Base-by-base conservation (phyloP, 2,797 vertebrate species). In the Pitangus sulphuratus region DNA sequence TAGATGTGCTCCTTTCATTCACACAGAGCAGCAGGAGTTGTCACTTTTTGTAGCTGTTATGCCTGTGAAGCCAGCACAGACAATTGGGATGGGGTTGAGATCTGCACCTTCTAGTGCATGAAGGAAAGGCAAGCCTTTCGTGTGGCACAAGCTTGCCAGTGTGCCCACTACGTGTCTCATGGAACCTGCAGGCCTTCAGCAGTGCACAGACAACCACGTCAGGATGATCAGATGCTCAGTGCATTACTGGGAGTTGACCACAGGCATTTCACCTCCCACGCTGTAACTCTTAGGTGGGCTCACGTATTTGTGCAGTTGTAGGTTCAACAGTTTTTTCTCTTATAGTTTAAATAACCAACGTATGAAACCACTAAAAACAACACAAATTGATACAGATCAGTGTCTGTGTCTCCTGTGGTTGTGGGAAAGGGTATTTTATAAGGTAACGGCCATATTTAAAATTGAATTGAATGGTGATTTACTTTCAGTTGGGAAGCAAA, bases 121-220 rank as follows among this genome's bases (percentile, higher is more conserved):
- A 81, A n/a, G 47, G 69, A 16, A 71, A 89, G 28, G 9, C 8
- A 51, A 35, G 30, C 17, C 15, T 21, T 56, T 6, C 47, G 13
- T 30, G 15, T 8, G n/a, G 31, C 17, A 72, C 26, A 79, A 69
- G 21, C 65, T 51, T 81, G 28, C 25, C 57, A 68, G 14, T 2
- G 6, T 7, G 8, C 21, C 40, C 22, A 26, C 37, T 44, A 17
- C 0, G 0, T 13, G 14, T 20, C 45, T 56, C 44, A 20, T 0
- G 25, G 56, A 84, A 70, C 10, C 16, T 45, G 16, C 51, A 84
- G 71, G 39, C 37, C 13, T 77, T 54, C 53, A 77, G 31, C 16
- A 69, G 30, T 8, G 13, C 58, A 81, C 61, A 87, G 50, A 76
- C 35, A 83, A 68, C 16, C 40, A 64, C 4, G 16, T 69, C 68